Evolutionary conservation across 2,888 invertebrate genomes (phyloP).

Genomic region (Spialia ferax): DNA sequence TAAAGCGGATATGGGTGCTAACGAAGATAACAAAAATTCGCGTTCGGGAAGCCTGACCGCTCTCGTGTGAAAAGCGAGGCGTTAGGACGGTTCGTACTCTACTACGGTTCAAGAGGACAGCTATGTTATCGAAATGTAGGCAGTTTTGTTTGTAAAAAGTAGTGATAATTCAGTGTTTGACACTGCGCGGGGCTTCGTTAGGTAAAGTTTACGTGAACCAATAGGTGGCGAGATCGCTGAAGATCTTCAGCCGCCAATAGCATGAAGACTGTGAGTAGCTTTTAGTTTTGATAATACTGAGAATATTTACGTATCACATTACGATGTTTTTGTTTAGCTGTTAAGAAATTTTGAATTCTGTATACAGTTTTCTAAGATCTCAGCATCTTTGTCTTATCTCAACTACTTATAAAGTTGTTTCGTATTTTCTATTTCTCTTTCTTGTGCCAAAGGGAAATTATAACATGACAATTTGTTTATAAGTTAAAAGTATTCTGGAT

Average conservation of each 20-base stretch:
- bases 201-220: slow-evolving; percentile 7
- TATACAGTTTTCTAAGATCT: slow-evolving; percentile 83
- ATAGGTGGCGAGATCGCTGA: slow-evolving; percentile 6
- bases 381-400: slow-evolving; percentile 64
- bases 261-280: slow-evolving; percentile 77
- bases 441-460: slow-evolving; percentile 77
- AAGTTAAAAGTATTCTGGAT: slow-evolving; percentile 34
- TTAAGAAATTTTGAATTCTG: slow-evolving; percentile 65
- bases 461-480: slow-evolving; percentile 71
- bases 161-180: slow-evolving; percentile 48
- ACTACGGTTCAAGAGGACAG: slow-evolving; percentile 31
- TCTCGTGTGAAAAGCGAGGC: slow-evolving; percentile 62
- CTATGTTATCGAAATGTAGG: slow-evolving; percentile 36
- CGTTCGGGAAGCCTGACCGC: slow-evolving; percentile 78
- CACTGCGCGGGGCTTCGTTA: slow-evolving; percentile 42
- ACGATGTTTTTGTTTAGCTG: slow-evolving; percentile 55
- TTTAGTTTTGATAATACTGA: slow-evolving; percentile 56
- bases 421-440: slow-evolving; percentile 60
- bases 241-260: slow-evolving; percentile 55
- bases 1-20: slow-evolving; percentile 56
- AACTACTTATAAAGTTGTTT: slow-evolving; percentile 54
- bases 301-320: slow-evolving; percentile 58
- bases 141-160: slow-evolving; percentile 51
- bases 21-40: slow-evolving; percentile 65
- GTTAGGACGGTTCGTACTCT: slow-evolving; percentile 18